Evolutionary conservation across 2,797 vertebrate genomes (phyloP), one percentile per base, ranked within the genome.

Genomic region (Bovichtus variegatus): DNA sequence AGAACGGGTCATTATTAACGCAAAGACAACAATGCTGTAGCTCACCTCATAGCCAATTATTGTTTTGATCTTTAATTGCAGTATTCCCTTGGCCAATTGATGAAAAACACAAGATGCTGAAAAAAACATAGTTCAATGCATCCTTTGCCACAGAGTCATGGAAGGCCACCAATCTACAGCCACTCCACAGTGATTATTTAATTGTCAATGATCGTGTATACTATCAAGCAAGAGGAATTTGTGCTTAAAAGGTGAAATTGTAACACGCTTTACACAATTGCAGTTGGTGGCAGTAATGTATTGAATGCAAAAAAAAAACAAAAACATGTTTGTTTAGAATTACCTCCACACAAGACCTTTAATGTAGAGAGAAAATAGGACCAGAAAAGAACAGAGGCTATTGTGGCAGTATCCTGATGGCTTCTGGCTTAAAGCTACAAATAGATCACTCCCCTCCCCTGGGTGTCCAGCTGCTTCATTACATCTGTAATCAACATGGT

Each of bases 361-460:
- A n/a, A 58, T 36, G 27, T 27, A 64, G 21, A 57, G 12, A 44
- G 9, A 50, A 47, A 60, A 68, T 9, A 47, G n/a, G 53, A 41
- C 7, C 3, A 41, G 27, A 64, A 69, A 41, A 74, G 18, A 38
- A 50, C 47, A 57, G 44, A 25, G n/a, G 10, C 12, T 63, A 64
- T 54, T 6, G 19, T 72, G 41, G 47, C 38, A 46, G 44, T 36
- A 40, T 21, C 43, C 57, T 36, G 3, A 38, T 74, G 36, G 58
- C 51, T 38, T 67, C 44, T 65, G 38, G n/a, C 63, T 50, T 49
- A 51, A 54, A 66, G 38, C 66, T 57, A 61, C 31, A 41, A 51
- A 69, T 27, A 40, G 9, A 63, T 60, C 25, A 44, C 1, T 13
- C 18, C 5, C 27, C 21, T 6, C 18, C 4, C 2, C 4, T 16